Percentiles rank a stretch among this genome's conserved stretches.
Conservation (phyloP, 2,113 vertebrate species). For the Tupaia chinensis region DNA sequence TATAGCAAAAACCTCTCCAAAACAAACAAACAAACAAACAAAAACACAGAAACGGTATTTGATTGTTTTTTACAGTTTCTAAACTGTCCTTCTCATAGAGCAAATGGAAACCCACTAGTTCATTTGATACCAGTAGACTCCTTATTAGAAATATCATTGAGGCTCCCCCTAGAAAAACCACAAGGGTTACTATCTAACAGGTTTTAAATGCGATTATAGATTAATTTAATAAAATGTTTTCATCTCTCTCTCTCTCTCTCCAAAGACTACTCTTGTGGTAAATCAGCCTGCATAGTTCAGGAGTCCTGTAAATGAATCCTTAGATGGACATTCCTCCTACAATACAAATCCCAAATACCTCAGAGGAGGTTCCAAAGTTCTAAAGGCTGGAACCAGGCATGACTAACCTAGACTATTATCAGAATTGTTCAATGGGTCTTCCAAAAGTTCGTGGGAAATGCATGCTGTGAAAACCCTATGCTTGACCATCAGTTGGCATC, state of each 20-base stretch:
- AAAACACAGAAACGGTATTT: background rate
- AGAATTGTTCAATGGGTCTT: background rate
- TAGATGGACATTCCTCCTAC: background rate
- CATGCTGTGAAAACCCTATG: too few relatives aligned
- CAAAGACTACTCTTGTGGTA: conserved; percentile 4
- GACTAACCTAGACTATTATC: background rate
- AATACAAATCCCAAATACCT: background rate
- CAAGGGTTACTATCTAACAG: conserved; percentile 22
- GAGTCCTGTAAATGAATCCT: background rate
- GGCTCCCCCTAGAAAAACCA: background rate
- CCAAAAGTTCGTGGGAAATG: too few relatives aligned
- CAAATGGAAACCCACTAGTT: background rate
- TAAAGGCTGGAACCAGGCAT: background rate
- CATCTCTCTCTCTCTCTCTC: background rate
- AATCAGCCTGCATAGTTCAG: conserved; percentile 1
- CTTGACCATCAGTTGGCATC: too few relatives aligned
- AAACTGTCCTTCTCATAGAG: background rate
- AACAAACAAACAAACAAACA: background rate
- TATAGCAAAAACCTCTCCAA: too few relatives aligned
- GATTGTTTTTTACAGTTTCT: background rate
- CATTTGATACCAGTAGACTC: conserved; percentile 6
- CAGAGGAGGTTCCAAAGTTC: background rate
- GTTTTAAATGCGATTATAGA: background rate
- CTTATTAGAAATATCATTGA: conserved; percentile 5
- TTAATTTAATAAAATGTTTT: conserved; percentile 47